Evolutionary conservation across 2,888 invertebrate species (phyloP).

Genomic region (Tortricodes alternella): DNA sequence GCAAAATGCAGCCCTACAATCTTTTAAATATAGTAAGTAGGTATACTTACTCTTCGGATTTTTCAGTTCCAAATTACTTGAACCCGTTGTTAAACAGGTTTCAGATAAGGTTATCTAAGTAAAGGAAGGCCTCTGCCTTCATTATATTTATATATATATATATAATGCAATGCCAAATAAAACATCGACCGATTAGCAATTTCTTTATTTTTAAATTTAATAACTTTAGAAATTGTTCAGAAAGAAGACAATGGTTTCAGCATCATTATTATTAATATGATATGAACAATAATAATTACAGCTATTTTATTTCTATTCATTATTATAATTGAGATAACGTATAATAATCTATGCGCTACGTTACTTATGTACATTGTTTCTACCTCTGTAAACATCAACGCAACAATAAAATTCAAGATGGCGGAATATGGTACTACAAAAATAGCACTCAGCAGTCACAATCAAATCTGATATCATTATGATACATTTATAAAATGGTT

Average conservation of each 20-base stretch:
- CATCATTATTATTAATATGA: slow-evolving; percentile 84
- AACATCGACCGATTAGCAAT: slow-evolving; percentile 76
- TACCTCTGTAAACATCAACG: slow-evolving; percentile 63
- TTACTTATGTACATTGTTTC: slow-evolving; percentile 66
- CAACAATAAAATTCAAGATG: slow-evolving; percentile 46
- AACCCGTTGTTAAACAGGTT: too few species aligned
- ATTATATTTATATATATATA: neutral
- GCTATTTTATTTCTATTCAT: slow-evolving; percentile 75
- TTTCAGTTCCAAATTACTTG: too few species aligned
- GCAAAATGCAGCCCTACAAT: too few species aligned
- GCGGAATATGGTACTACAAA: slow-evolving; percentile 46
- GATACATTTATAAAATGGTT: neutral
- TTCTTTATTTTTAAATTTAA: slow-evolving; percentile 83
- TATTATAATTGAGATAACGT: slow-evolving; percentile 77
- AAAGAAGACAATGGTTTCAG: slow-evolving; percentile 87
- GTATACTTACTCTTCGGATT: too few species aligned
- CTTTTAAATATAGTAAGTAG: too few species aligned
- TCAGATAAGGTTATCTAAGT: too few species aligned
- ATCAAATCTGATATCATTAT: neutral
- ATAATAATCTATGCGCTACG: slow-evolving; percentile 70
- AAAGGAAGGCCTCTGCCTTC: too few species aligned
- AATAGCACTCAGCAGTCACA: slow-evolving; percentile 10
- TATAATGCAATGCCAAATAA: slow-evolving; percentile 42
- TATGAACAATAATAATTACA: slow-evolving; percentile 85
- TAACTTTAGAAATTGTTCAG: slow-evolving; percentile 90